Evolutionary conservation across 2,113 vertebrate species (phyloP).

Genomic region (Eptesicus fuscus): DNA sequence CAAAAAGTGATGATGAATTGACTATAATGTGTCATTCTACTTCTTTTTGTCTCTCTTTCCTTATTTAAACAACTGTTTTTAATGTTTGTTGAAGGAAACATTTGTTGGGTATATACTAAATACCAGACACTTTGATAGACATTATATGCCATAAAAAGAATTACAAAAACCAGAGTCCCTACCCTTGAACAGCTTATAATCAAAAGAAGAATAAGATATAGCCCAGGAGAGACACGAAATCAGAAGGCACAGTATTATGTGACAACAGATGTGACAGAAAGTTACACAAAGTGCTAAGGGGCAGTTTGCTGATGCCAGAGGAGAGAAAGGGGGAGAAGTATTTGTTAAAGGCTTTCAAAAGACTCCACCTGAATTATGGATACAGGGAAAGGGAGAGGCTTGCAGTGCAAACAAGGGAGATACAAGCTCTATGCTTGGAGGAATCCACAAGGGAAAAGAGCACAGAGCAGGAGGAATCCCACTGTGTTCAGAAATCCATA

Average conservation of each 20-base stretch:
- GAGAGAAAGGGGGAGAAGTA: neutral
- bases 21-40: neutral
- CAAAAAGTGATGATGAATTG: neutral
- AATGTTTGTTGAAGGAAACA: neutral
- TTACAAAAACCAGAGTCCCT: neutral
- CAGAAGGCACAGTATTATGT: neutral
- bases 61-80: neutral
- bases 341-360: neutral
- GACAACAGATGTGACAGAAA: neutral
- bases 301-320: neutral
- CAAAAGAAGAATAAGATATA: neutral
- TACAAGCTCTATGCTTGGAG: neutral
- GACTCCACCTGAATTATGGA: neutral
- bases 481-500: neutral
- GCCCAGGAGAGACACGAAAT: neutral
- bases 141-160: neutral
- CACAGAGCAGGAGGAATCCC: neutral
- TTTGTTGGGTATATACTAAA: neutral
- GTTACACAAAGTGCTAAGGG: neutral
- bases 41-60: neutral
- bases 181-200: neutral
- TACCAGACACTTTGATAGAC: neutral
- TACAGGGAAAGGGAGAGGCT: neutral
- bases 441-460: neutral
- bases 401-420: neutral